Evolutionary conservation across 2,797 vertebrate genomes (phyloP).

Genomic region (Xyrichtys novacula): DNA sequence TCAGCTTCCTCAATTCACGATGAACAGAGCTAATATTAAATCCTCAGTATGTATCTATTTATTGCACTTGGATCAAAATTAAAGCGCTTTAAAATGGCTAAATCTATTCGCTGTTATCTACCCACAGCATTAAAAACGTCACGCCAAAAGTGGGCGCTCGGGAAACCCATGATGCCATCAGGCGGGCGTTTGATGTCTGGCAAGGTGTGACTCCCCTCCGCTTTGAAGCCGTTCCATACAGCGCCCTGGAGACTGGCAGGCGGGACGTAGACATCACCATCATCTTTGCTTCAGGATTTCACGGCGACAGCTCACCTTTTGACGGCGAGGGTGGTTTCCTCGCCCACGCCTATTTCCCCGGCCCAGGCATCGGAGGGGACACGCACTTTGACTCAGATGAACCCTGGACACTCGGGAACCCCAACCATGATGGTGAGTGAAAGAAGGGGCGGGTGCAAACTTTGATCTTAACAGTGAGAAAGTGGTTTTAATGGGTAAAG

Average conservation of each 20-base stretch:
- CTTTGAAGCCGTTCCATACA: slow-evolving; percentile 97
- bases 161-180: slow-evolving; percentile 97
- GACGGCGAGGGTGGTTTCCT: slow-evolving; percentile 98
- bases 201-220: slow-evolving; percentile 98
- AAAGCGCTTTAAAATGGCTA: no score
- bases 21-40: no score
- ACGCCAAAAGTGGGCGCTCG: slow-evolving; percentile 97
- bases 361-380: slow-evolving; percentile 97
- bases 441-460: slow-evolving; percentile 26
- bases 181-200: slow-evolving; percentile 98
- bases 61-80: no score
- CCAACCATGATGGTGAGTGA: slow-evolving; percentile 94
- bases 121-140: slow-evolving; percentile 96
- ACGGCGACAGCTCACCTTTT: slow-evolving; percentile 98
- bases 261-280: slow-evolving; percentile 99
- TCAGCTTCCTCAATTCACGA: no score
- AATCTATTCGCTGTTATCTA: not conserved
- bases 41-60: no score
- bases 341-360: slow-evolving; percentile 97
- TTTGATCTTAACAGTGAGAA: not conserved
- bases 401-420: slow-evolving; percentile 98
- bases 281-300: slow-evolving; percentile 98
- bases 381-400: slow-evolving; percentile 99
- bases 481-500: not conserved
- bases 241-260: slow-evolving; percentile 94